phyloP scores from a whole-genome alignment of 2,888 invertebrate genomes.

The Arge pagana region DNA sequence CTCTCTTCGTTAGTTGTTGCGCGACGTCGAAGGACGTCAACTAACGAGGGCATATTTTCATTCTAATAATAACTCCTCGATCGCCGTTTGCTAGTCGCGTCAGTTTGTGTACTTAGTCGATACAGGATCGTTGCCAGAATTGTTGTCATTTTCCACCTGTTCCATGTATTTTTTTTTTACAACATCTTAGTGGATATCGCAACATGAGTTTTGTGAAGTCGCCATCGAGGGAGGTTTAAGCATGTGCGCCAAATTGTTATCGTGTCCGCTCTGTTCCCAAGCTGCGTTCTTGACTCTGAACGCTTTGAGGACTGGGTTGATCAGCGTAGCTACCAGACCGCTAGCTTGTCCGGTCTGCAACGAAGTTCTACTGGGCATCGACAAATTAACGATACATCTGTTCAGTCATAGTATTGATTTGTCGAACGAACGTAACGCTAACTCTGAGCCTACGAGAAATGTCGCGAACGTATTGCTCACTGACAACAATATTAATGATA shows the following conservation, averaged over 20 bases:
- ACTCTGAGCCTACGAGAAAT: slow-evolving; percentile 30
- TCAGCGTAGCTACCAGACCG: slow-evolving; percentile 75
- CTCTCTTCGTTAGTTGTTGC: no score
- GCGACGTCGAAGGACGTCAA: no score
- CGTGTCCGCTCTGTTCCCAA: slow-evolving; percentile 79
- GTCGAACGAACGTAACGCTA: slow-evolving; percentile 28
- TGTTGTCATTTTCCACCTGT: no score
- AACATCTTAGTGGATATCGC: no score
- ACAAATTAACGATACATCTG: slow-evolving; percentile 82
- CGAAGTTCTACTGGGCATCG: slow-evolving; percentile 75
- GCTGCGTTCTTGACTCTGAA: slow-evolving; percentile 75
- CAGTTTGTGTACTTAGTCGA: neutral
- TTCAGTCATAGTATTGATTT: slow-evolving; percentile 69
- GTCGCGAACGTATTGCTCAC: slow-evolving; percentile 26
- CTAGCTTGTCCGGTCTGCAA: slow-evolving; percentile 79
- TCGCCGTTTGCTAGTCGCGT: neutral
- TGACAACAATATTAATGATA: slow-evolving; percentile 25
- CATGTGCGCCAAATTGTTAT: slow-evolving; percentile 60
- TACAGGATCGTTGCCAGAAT: no score
- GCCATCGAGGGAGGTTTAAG: slow-evolving; percentile 26
- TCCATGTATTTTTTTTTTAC: no score
- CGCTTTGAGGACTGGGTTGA: slow-evolving; percentile 71
- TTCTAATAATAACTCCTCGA: slow-evolving; percentile 36
- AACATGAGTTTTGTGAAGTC: no score
- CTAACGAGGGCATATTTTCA: slow-evolving; percentile 27